phyloP scores from a whole-genome alignment of 2,888 invertebrate species.

The Anorthoa munda region DNA sequence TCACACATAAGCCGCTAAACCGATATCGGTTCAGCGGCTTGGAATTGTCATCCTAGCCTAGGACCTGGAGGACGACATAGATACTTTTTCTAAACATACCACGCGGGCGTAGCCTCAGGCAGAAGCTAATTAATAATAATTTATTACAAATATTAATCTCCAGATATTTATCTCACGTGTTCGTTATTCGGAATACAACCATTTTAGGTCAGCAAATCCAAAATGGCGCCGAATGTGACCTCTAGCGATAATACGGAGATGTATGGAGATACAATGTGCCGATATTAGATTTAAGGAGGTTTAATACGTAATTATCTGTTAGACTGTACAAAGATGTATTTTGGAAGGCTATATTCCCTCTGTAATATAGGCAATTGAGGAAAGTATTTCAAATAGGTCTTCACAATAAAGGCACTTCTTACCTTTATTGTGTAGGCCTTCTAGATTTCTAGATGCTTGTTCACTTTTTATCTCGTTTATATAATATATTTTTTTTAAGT shows the following conservation, averaged over 20 bases:
- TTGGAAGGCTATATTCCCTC: background rate
- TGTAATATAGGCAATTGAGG: background rate
- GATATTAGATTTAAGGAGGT: slow-evolving; percentile 25
- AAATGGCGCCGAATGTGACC: slow-evolving; percentile 56
- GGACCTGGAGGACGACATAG: no score
- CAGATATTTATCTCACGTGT: slow-evolving; percentile 8
- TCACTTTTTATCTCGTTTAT: no score
- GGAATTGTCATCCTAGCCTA: no score
- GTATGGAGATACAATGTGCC: slow-evolving; percentile 36
- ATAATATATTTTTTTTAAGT: no score
- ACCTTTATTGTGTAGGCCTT: no score
- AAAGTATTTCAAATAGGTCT: no score
- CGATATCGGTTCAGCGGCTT: no score
- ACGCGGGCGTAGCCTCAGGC: no score
- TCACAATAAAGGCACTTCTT: no score
- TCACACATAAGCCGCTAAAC: no score
- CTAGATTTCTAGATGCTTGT: no score
- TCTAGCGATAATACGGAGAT: slow-evolving; percentile 45
- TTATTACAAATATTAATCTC: slow-evolving; percentile 8
- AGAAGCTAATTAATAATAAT: background rate
- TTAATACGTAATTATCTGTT: slow-evolving; percentile 9
- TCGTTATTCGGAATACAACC: slow-evolving; percentile 43
- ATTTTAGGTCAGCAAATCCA: slow-evolving; percentile 53
- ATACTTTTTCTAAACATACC: no score
- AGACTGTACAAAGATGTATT: background rate